Percentiles rank a stretch among this genome's conserved stretches.
phyloP scores from a whole-genome alignment of 2,113 vertebrate species.

The Recurvirostra avosetta region DNA sequence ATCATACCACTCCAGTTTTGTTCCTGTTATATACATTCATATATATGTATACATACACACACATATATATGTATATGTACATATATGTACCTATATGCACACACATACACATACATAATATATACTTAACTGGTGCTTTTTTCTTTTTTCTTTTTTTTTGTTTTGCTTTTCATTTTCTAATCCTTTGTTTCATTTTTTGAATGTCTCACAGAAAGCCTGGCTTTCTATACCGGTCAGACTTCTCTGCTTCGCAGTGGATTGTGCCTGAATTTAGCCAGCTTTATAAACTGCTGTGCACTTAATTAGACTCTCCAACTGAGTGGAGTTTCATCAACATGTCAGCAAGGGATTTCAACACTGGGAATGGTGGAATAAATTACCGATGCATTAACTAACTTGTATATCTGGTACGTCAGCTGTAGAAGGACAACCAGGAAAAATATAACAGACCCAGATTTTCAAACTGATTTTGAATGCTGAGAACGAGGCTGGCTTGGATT shows the following conservation, averaged over 20 bases:
- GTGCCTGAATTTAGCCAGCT: constrained; percentile 1
- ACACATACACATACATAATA: neutral
- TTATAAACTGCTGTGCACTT: constrained; percentile 12
- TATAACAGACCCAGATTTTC: neutral
- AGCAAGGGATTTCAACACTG: neutral
- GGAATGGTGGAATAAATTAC: neutral
- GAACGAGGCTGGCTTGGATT: neutral
- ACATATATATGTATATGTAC: too few relatives aligned
- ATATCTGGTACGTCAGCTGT: neutral
- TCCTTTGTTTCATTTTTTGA: neutral
- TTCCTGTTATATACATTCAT: neutral
- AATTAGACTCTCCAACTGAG: constrained; percentile 7
- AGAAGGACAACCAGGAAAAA: neutral
- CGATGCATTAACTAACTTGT: neutral
- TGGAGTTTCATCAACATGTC: constrained; percentile 9
- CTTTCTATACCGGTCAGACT: neutral
- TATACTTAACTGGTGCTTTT: neutral
- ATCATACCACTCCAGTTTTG: neutral
- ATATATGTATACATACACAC: neutral
- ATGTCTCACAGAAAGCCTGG: neutral
- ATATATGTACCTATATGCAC: neutral
- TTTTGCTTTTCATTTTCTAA: neutral
- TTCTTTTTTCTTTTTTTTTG: too few relatives aligned
- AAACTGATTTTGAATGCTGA: neutral
- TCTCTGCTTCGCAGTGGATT: neutral